Percentiles rank a stretch among this genome's conserved stretches.
phyloP scores from a whole-genome alignment of 2,888 invertebrate species.

The Metacarcinus magister region DNA sequence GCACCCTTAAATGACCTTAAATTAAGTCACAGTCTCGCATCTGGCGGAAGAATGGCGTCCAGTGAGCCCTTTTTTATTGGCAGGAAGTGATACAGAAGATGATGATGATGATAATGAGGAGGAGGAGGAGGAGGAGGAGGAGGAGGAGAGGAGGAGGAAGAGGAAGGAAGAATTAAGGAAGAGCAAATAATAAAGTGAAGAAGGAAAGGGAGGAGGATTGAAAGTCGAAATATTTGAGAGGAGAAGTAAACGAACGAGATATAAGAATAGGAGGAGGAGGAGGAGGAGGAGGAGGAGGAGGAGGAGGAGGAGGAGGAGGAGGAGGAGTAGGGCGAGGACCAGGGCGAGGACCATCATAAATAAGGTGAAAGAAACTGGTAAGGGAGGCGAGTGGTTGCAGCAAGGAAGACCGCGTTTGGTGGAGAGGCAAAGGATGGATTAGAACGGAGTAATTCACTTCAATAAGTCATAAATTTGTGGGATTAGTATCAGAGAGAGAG shows the following conservation, averaged over 20 bases:
- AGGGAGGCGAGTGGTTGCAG: background rate
- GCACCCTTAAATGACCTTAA: background rate
- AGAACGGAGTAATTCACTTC: background rate
- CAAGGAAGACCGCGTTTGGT: background rate
- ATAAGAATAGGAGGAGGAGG: background rate
- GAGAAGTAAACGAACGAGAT: background rate
- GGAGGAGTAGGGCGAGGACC: background rate
- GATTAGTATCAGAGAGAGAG: background rate
- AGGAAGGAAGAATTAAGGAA: background rate
- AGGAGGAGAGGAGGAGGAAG: background rate
- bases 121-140: slow-evolving; percentile 22
- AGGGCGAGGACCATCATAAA: background rate
- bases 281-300: background rate
- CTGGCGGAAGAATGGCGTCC: background rate
- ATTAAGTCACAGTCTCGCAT: background rate
- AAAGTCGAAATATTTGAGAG: background rate
- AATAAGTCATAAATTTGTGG: background rate
- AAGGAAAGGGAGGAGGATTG: background rate
- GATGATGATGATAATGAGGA: background rate
- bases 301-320: background rate
- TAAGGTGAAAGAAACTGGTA: background rate
- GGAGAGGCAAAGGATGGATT: background rate
- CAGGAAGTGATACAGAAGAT: background rate
- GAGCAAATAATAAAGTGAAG: background rate
- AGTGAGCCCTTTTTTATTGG: background rate